phyloP scores from a whole-genome alignment of 2,888 invertebrate species.

The Drosophila mercatorum region DNA sequence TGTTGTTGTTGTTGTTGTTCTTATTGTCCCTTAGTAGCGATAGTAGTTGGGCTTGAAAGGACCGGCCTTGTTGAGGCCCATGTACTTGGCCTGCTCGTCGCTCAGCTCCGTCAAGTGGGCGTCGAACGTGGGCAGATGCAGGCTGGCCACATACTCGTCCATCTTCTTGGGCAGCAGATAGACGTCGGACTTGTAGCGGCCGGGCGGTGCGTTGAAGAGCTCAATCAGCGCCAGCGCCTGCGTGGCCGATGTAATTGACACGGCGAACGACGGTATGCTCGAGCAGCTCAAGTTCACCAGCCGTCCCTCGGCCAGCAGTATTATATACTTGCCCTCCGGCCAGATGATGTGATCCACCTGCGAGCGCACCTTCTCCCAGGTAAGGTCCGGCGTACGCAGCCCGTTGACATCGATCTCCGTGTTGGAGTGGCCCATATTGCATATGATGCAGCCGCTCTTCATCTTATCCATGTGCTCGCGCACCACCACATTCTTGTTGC shows the following conservation, averaged over 20 bases:
- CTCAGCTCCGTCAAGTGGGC: slow-evolving; percentile 97
- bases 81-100: slow-evolving; percentile 98
- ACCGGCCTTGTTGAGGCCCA: slow-evolving; percentile 98
- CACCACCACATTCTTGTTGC: slow-evolving; percentile 98
- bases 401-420: slow-evolving; percentile 98
- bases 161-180: slow-evolving; percentile 99
- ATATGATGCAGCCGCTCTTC: slow-evolving; percentile 97
- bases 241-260: slow-evolving; percentile 98
- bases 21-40: slow-evolving; percentile 87
- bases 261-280: slow-evolving; percentile 98
- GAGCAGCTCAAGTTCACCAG: slow-evolving; percentile 98
- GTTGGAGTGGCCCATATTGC: slow-evolving; percentile 99
- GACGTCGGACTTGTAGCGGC: slow-evolving; percentile 98
- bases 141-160: slow-evolving; percentile 99
- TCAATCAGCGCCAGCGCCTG: slow-evolving; percentile 98
- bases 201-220: slow-evolving; percentile 97
- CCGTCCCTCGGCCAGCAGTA: slow-evolving; percentile 96
- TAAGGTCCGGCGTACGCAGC: slow-evolving; percentile 95
- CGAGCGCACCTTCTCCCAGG: slow-evolving; percentile 98
- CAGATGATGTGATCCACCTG: slow-evolving; percentile 99
- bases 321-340: slow-evolving; percentile 98
- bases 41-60: slow-evolving; percentile 99
- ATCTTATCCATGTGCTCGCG: slow-evolving; percentile 98
- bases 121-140: slow-evolving; percentile 98
- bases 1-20: slow-evolving; percentile 44